These are phyloP conservation scores for Pogonomyrmex barbatus DNA, from an alignment of 1,140 invertebrate species.

Conservation along the genomic window DNA sequence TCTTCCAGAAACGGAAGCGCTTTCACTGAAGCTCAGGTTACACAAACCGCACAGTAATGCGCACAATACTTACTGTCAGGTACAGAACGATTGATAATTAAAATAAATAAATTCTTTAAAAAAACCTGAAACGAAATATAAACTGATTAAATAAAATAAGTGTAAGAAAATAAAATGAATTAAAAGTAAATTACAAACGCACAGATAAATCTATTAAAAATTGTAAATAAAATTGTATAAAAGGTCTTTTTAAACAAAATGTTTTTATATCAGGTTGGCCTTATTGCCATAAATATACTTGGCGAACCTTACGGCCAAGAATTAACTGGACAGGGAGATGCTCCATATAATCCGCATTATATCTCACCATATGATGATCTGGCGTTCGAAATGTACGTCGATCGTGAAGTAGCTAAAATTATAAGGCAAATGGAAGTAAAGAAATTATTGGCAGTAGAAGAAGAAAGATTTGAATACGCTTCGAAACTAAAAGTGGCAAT, in stretches of 20 bases:
- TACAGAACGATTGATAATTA: slow-evolving; percentile 78
- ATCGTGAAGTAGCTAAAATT: slow-evolving; percentile 95
- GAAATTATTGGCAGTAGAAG: slow-evolving; percentile 94
- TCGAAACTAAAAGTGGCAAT: slow-evolving; percentile 95
- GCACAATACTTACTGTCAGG: slow-evolving; percentile 93
- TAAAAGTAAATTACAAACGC: not conserved
- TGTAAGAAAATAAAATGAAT: not conserved
- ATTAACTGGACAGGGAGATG: slow-evolving; percentile 80
- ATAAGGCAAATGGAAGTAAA: slow-evolving; percentile 95
- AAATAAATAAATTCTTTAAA: not conserved
- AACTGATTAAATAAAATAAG: not conserved
- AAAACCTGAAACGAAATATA: slow-evolving; percentile 62
- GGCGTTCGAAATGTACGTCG: slow-evolving; percentile 99
- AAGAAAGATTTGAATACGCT: slow-evolving; percentile 96
- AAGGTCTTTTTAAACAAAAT: not conserved
- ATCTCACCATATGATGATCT: slow-evolving; percentile 96
- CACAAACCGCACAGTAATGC: slow-evolving; percentile 93
- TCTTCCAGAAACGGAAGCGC: slow-evolving; percentile 91
- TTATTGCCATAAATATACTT: slow-evolving; percentile 92
- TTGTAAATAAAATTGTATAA: no score
- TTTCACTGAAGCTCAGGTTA: slow-evolving; percentile 94
- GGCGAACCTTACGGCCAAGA: slow-evolving; percentile 87
- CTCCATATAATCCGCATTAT: slow-evolving; percentile 87
- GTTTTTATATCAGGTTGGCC: slow-evolving; percentile 87
- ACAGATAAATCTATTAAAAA: not conserved